Evolutionary conservation across 1,140 invertebrate species (phyloP), one percentile per base, ranked within the genome.

Genomic region (Lerema accius): DNA sequence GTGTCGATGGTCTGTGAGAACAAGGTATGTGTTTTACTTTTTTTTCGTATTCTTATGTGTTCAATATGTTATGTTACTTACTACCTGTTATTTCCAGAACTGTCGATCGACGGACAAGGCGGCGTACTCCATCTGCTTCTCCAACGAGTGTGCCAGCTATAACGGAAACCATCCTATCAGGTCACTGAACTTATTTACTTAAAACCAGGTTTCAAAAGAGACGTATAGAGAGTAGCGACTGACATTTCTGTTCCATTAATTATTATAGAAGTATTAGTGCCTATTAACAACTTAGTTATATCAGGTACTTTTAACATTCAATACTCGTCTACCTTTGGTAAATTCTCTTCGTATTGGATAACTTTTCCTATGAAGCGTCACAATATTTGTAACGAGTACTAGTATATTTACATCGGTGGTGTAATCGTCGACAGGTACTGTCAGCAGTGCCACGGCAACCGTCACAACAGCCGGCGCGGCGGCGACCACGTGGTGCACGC

Each of bases 41-140:
- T 23, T 3, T 5, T 23, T 23, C 19, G 11, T 32, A 28, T 32
- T 32, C 4, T 14, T 39, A n/a, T 19, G 16, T 49, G 3, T 45
- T 11, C 2, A 32, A 4, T 32, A 32, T 32, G 4, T 32, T 42
- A 16, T n/a, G n/a, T n/a, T n/a, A n/a, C n/a, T n/a, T n/a, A n/a
- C n/a, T n/a, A n/a, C n/a, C n/a, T n/a, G n/a, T n/a, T n/a, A n/a
- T n/a, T 91, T 92, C 19, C 80, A 98, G 96, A 99, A 98, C 80
- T 99, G 99, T 86, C 94, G 97, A 55, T 96, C 96, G 0, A 93
- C 93, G 6, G 97, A 99, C 64, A 99, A 99, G 86, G 95, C 96
- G n/a, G 98, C 98, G 0, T 95, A 98, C 50, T 97, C 96, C 11
- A 98, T 99, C 19, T 99, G 99, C 82, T 99, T 99, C 91, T 97